phyloP scores from a whole-genome alignment of 2,888 invertebrate species.

The Trypoxylon attenuatum region DNA sequence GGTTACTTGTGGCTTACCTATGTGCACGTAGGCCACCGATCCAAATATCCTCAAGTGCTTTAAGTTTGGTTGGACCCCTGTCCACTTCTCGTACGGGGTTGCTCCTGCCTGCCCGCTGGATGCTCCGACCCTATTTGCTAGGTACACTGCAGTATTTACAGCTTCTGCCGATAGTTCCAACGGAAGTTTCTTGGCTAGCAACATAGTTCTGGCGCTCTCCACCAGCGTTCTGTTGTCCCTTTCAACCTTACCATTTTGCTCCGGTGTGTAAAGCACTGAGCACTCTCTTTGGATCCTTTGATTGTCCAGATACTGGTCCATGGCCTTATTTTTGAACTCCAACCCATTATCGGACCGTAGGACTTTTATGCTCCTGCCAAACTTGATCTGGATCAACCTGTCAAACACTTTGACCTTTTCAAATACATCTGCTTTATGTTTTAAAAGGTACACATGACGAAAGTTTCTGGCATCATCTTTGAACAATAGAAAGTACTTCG shows the following conservation, averaged over 20 bases:
- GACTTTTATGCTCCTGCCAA: slow-evolving; percentile 1
- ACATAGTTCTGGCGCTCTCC: slow-evolving; percentile 50
- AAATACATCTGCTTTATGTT: slow-evolving; percentile 23
- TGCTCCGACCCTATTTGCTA: no score
- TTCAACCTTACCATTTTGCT: slow-evolving; percentile 54
- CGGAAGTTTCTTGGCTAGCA: not conserved
- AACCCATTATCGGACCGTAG: slow-evolving; percentile 34
- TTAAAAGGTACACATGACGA: slow-evolving; percentile 41
- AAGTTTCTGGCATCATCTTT: slow-evolving; percentile 47
- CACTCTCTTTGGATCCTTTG: slow-evolving; percentile 43
- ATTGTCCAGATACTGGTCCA: not conserved
- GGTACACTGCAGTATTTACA: slow-evolving; percentile 12
- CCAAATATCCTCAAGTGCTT: slow-evolving; percentile 48
- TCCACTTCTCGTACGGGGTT: slow-evolving; percentile 15
- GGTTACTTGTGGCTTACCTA: slow-evolving; percentile 34
- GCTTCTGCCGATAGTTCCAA: slow-evolving; percentile 17
- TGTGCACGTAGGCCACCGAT: slow-evolving; percentile 37
- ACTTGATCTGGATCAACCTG: slow-evolving; percentile 15
- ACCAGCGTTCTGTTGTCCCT: slow-evolving; percentile 54
- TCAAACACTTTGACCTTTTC: slow-evolving; percentile 33
- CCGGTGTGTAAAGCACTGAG: slow-evolving; percentile 48
- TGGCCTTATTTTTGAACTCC: slow-evolving; percentile 19
- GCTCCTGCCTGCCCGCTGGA: no score
- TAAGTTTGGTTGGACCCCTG: slow-evolving; percentile 42
- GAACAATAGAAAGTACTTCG: slow-evolving; percentile 47